A percentile compares a stretch with the other conserved stretches of the same genome.
phyloP scores from a whole-genome alignment of 2,113 vertebrate genomes.

The Gallinago media region DNA sequence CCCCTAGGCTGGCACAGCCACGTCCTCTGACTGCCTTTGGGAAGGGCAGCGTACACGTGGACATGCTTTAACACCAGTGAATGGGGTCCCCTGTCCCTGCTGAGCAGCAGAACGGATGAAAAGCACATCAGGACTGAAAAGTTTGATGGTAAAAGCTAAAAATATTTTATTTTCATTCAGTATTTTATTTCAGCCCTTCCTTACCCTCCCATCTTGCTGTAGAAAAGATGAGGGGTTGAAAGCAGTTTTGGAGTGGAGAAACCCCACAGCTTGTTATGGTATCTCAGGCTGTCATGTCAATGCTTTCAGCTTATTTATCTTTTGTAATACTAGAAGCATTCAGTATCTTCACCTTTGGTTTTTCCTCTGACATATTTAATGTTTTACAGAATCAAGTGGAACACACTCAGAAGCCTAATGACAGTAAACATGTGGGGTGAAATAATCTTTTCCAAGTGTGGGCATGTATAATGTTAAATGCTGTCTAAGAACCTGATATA shows the following conservation, averaged over 20 bases:
- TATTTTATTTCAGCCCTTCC: not conserved
- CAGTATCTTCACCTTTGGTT: not conserved
- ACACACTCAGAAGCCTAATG: not conserved
- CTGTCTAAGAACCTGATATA: not conserved
- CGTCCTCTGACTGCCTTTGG: not conserved
- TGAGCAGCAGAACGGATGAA: not conserved
- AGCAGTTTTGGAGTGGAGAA: not conserved
- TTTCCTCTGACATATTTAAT: not conserved
- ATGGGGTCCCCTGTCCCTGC: not conserved
- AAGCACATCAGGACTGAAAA: not conserved
- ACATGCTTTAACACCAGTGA: not conserved
- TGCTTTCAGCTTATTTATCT: not conserved
- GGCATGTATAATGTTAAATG: not conserved
- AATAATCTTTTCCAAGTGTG: not conserved
- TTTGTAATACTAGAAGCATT: not conserved
- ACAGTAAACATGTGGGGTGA: not conserved
- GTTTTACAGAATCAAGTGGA: constrained; percentile 13
- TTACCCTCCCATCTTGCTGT: not conserved
- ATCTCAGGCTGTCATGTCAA: not conserved
- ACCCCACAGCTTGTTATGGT: not conserved
- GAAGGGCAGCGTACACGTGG: not conserved
- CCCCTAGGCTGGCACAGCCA: fast-evolving
- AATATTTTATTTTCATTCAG: not conserved
- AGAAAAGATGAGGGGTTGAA: not conserved
- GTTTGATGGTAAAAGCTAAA: not conserved